phyloP scores from a whole-genome alignment of 2,113 vertebrate species.

The Oostethus manadensis region DNA sequence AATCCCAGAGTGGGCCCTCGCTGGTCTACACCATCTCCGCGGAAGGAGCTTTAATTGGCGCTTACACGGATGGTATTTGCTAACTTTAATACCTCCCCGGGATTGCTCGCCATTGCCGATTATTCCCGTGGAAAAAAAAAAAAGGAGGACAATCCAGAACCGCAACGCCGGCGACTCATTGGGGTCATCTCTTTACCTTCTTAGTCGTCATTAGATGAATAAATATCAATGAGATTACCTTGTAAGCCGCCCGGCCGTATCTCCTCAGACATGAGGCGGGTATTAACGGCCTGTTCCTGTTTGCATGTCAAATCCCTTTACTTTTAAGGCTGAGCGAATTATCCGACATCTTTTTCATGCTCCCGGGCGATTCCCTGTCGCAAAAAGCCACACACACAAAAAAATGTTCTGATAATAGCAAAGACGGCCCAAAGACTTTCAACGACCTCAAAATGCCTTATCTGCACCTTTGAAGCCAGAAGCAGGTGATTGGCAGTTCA shows the following conservation, averaged over 20 bases:
- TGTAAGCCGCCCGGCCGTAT: slow-evolving; percentile 54
- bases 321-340: slow-evolving; percentile 46
- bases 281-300: slow-evolving; percentile 59
- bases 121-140: slow-evolving; percentile 42
- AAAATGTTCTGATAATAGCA: slow-evolving; percentile 50
- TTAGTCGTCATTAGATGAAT: slow-evolving; percentile 72
- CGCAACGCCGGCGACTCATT: slow-evolving; percentile 61
- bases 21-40: slow-evolving; percentile 40
- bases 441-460: slow-evolving; percentile 76
- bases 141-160: slow-evolving; percentile 65
- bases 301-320: slow-evolving; percentile 44
- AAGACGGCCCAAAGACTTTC: slow-evolving; percentile 58
- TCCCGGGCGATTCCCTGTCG: slow-evolving; percentile 36
- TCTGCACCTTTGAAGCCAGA: slow-evolving; percentile 71
- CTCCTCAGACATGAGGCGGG: slow-evolving; percentile 50
- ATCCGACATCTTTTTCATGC: slow-evolving; percentile 64
- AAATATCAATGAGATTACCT: slow-evolving; percentile 75
- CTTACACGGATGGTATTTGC: slow-evolving; percentile 63
- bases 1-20: too few relatives aligned
- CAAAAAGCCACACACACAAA: slow-evolving; percentile 39
- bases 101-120: slow-evolving; percentile 58
- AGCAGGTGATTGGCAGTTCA: slow-evolving; percentile 75
- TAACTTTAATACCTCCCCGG: slow-evolving; percentile 68
- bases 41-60: slow-evolving; percentile 60
- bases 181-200: slow-evolving; percentile 68